Evolutionary conservation across 2,113 vertebrate genomes (phyloP).

Genomic region (Lamprotornis superbus): DNA sequence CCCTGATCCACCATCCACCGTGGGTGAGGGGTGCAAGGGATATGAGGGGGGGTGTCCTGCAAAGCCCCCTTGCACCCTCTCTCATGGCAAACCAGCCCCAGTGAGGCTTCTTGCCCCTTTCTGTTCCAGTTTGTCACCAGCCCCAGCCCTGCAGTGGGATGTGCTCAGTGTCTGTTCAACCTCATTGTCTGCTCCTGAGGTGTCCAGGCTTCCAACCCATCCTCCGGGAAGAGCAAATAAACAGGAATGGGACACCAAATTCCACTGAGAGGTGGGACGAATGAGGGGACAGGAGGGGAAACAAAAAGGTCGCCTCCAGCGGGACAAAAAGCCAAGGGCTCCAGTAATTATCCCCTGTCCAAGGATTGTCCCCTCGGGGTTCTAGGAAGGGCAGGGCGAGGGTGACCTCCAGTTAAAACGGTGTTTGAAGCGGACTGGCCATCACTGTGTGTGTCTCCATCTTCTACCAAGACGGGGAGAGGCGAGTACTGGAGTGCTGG

Average conservation of each 20-base stretch:
- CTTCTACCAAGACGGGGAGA: not conserved
- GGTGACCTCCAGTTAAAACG: not conserved
- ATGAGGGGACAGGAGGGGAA: not conserved
- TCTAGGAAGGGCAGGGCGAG: not conserved
- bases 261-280: not conserved
- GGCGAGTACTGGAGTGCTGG: not conserved
- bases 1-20: not conserved
- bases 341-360: not conserved
- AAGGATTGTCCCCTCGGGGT: not conserved
- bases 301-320: not conserved
- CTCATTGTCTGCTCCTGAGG: not conserved
- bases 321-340: not conserved
- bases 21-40: too few species aligned
- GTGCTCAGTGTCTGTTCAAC: not conserved
- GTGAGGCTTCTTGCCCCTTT: not conserved
- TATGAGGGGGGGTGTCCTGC: fast-evolving
- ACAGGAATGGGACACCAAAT: not conserved
- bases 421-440: not conserved
- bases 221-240: not conserved
- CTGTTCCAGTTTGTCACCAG: not conserved
- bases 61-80: not conserved
- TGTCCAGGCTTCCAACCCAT: not conserved
- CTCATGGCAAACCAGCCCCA: not conserved
- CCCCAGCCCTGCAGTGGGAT: not conserved
- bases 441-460: not conserved